These are phyloP conservation scores for Hirtodrosophila alboralis DNA, from an alignment of 2,888 invertebrate species.

Conservation along the genomic window DNA sequence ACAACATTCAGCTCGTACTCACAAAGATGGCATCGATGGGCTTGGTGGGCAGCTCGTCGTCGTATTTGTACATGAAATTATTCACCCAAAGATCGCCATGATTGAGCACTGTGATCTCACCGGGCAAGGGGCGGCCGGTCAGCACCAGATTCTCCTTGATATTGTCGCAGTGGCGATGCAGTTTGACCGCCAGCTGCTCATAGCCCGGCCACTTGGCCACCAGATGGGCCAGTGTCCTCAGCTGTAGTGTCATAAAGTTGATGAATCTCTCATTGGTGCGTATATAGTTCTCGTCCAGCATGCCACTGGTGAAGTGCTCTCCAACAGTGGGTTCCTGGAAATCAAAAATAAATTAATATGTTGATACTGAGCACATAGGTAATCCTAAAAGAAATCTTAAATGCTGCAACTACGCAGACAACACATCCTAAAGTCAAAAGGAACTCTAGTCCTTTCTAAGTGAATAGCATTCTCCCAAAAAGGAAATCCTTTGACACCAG, in stretches of 20 bases:
- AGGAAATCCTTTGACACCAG: too few relatives aligned
- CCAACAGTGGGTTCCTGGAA: constrained; percentile 74
- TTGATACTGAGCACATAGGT: too few relatives aligned
- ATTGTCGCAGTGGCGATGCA: constrained; percentile 80
- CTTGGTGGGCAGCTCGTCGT: constrained; percentile 71
- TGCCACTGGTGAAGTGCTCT: constrained; percentile 78
- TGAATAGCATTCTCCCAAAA: too few relatives aligned
- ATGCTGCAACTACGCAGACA: too few relatives aligned
- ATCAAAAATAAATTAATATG: too few relatives aligned
- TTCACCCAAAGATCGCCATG: constrained; percentile 86
- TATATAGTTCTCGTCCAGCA: constrained; percentile 81
- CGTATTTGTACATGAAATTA: constrained; percentile 85
- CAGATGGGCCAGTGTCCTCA: constrained; percentile 81
- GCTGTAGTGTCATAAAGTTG: constrained; percentile 75
- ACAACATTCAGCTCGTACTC: constrained; percentile 53
- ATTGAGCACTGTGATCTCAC: constrained; percentile 85
- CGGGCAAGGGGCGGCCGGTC: constrained; percentile 72
- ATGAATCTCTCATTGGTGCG: constrained; percentile 80
- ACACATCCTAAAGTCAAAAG: too few relatives aligned
- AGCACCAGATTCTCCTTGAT: constrained; percentile 79
- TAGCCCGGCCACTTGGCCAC: constrained; percentile 84
- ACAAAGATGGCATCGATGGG: constrained; percentile 84
- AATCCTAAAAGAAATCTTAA: too few relatives aligned
- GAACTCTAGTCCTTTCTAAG: too few relatives aligned
- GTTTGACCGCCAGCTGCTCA: constrained; percentile 83